Percentiles rank a stretch among this genome's conserved stretches.
These are phyloP conservation scores for Atta texana DNA, from an alignment of 1,140 invertebrate species.

Conservation along the genomic window DNA sequence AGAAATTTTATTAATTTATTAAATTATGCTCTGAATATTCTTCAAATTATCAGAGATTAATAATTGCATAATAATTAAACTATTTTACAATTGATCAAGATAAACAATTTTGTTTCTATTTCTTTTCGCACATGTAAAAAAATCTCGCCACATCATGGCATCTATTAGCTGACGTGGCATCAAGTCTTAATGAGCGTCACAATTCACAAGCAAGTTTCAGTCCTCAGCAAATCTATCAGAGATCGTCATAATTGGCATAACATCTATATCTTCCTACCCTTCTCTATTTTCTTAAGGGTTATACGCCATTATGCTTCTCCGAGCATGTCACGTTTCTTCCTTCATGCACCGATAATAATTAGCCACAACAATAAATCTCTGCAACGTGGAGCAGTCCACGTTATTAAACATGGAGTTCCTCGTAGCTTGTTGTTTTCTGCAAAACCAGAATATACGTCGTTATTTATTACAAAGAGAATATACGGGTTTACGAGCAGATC, in stretches of 20 bases:
- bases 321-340: conserved; percentile 61
- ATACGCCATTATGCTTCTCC: conserved; percentile 63
- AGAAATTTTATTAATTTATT: neutral
- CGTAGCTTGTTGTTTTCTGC: conserved; percentile 22
- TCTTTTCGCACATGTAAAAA: neutral
- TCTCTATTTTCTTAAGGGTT: conserved; percentile 69
- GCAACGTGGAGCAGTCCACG: neutral
- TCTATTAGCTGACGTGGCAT: conserved; percentile 27
- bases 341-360: conserved; percentile 77
- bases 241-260: conserved; percentile 81
- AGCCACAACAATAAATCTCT: conserved; percentile 80
- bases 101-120: neutral
- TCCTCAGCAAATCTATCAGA: conserved; percentile 38
- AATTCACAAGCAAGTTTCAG: neutral
- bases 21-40: neutral
- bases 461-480: conserved; percentile 38
- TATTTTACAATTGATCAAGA: conserved; percentile 11
- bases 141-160: neutral
- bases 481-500: neutral
- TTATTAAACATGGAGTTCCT: conserved; percentile 56
- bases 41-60: neutral
- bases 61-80: neutral
- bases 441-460: conserved; percentile 25
- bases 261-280: conserved; percentile 63
- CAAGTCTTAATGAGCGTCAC: conserved; percentile 41